Conservation (phyloP, 2,113 vertebrate species). For the Zeus faber region DNA sequence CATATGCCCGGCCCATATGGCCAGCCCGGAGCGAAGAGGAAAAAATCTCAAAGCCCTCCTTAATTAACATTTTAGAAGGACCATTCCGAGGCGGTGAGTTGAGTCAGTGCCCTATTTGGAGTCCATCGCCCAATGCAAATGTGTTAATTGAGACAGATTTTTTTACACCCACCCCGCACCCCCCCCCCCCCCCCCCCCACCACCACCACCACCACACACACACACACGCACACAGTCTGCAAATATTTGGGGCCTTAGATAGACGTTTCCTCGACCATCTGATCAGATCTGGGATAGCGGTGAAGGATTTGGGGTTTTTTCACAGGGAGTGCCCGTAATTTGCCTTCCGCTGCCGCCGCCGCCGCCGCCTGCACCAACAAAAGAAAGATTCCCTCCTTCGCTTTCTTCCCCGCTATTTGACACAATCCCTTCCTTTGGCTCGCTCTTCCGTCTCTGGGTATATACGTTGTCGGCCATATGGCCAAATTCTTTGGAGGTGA, state of each 20-base stretch:
- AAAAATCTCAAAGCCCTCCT: conserved; percentile 74
- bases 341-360: conserved; percentile 25
- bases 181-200: conserved; percentile 33
- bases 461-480: conserved; percentile 73
- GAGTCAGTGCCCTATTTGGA: conserved; percentile 80
- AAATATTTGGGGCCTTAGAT: conserved; percentile 52
- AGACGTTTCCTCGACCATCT: conserved; percentile 48
- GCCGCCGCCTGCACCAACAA: conserved; percentile 45
- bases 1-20: conserved; percentile 80
- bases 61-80: conserved; percentile 82
- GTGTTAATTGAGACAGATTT: conserved; percentile 81
- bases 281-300: conserved; percentile 42
- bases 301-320: conserved; percentile 36
- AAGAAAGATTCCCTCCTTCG: conserved; percentile 49
- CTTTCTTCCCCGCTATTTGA: conserved; percentile 30
- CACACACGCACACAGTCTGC: conserved; percentile 1
- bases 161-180: no score
- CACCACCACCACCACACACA: no score
- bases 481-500: conserved; percentile 72
- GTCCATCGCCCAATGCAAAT: conserved; percentile 78
- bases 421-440: conserved; percentile 43
- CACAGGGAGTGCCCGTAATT: conserved; percentile 10
- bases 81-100: conserved; percentile 72
- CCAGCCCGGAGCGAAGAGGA: conserved; percentile 67
- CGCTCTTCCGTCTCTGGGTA: conserved; percentile 36